These are phyloP conservation scores for Tenthredo amoena DNA, from an alignment of 2,888 invertebrate species.

Conservation along the genomic window DNA sequence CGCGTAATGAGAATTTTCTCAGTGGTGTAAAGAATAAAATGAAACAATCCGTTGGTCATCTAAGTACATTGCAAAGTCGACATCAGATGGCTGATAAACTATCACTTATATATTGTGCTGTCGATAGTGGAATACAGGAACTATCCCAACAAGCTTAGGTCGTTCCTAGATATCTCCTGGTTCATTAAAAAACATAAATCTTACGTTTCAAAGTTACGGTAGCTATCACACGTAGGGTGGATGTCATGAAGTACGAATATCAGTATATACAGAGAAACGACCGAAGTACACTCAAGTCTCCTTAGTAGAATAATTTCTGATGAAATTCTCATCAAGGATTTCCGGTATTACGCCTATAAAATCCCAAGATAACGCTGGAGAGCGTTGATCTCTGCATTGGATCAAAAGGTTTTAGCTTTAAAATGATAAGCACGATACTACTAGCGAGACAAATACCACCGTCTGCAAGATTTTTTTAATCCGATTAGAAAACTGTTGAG, in stretches of 20 bases:
- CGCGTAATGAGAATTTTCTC: not conserved
- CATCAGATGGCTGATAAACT: no score
- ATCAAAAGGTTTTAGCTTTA: not conserved
- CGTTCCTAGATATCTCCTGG: not conserved
- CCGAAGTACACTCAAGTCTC: not conserved
- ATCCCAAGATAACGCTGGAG: not conserved
- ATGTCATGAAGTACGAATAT: no score
- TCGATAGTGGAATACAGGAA: not conserved
- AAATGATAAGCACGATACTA: constrained; percentile 1
- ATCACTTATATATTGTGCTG: not conserved
- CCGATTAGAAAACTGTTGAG: not conserved
- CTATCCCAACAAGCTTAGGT: not conserved
- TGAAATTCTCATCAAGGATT: not conserved
- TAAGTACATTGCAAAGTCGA: not conserved
- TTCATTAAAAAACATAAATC: not conserved
- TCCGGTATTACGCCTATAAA: not conserved
- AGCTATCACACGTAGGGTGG: not conserved
- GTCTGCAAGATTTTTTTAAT: not conserved
- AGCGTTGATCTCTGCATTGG: not conserved
- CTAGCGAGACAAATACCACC: not conserved
- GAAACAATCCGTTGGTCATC: not conserved
- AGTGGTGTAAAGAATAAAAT: not conserved
- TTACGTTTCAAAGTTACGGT: not conserved
- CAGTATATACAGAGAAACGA: no score
- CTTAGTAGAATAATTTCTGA: not conserved